Base-by-base conservation (phyloP, 1,140 invertebrate genomes). In the Monochamus saltuarius region DNA sequence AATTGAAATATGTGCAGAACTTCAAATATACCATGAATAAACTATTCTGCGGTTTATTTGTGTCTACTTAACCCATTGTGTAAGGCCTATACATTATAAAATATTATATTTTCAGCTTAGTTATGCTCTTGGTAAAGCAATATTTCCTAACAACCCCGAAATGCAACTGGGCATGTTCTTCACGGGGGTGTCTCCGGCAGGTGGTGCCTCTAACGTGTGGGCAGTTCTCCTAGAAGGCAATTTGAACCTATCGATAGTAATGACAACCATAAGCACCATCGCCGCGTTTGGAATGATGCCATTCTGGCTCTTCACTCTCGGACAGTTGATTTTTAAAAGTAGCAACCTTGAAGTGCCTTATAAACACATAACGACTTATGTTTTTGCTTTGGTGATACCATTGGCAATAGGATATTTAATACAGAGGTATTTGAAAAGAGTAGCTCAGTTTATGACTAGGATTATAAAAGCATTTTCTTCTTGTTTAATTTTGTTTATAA, bases 121-220 rank as follows among this genome's bases (percentile, higher is more conserved):
- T 65, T 95, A 88, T 79, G 81, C 78, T 1, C 74, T 95, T 36
- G 90, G 88, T 1, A 81, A 84, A 56, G 64, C 87, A 11, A 76
- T 95, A 8, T 94, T 94, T 75, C 84, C 87, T 1, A 71, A 86
- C 37, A 81, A 82, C 53, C 79, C 86, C 14, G 83, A 85, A 57
- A 82, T 94, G 81, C 86, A 88, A 57, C 78, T 97, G 62, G 95
- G 95, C 0, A 83, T 97, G 71, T 97, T 97, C 78, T 92, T 95
- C 68, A 91, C 91, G 2, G 95, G 94, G 1, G 90, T 94, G 46
- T 87, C 90, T 56, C 95, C 95, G 11, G 94, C 90, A 34, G 95
- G 95, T 1, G 94, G 94, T 1, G 92, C 94, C 9, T 96, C 93
- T n/a, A 98, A 98, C 75, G 94, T 96, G 66, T 97, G 95, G 93